phyloP scores from a whole-genome alignment of 35 echinoderm and acorn worm species.

The Strongylocentrotus purpuratus region DNA sequence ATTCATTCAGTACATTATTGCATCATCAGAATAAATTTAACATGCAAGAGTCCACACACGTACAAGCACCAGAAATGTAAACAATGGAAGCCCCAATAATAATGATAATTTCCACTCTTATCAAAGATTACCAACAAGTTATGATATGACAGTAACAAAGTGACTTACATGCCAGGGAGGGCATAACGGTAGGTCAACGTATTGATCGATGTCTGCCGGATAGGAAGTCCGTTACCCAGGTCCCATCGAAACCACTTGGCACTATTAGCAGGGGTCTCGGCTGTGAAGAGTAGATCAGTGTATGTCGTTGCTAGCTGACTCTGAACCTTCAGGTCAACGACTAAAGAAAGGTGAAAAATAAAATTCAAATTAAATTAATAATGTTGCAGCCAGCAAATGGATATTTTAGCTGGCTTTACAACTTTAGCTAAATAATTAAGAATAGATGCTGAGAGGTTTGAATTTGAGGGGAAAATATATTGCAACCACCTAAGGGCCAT shows the following conservation, averaged over 20 bases:
- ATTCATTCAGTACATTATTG: not conserved
- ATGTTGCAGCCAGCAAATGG: no score
- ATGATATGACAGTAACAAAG: no score
- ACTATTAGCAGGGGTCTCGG: constrained; percentile 49
- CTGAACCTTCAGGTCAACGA: constrained; percentile 58
- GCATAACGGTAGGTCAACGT: constrained; percentile 50
- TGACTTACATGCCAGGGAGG: constrained; percentile 72
- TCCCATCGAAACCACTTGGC: constrained; percentile 76
- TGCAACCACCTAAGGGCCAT: no score
- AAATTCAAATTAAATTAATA: not conserved
- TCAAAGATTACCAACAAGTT: not conserved
- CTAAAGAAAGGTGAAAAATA: constrained; percentile 28
- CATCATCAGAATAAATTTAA: no score
- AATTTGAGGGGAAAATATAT: no score
- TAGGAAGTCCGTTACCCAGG: constrained; percentile 61
- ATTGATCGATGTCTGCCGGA: constrained; percentile 13
- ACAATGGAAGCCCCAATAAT: no score
- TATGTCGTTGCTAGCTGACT: constrained; percentile 40
- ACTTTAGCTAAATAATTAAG: no score
- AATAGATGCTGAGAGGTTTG: no score
- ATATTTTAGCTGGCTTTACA: no score
- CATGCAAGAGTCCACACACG: no score
- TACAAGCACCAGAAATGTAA: no score
- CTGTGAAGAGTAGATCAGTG: constrained; percentile 52
- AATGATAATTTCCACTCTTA: not conserved